Base-by-base conservation (phyloP, 2,797 vertebrate species). In the Sandelia bainsii region DNA sequence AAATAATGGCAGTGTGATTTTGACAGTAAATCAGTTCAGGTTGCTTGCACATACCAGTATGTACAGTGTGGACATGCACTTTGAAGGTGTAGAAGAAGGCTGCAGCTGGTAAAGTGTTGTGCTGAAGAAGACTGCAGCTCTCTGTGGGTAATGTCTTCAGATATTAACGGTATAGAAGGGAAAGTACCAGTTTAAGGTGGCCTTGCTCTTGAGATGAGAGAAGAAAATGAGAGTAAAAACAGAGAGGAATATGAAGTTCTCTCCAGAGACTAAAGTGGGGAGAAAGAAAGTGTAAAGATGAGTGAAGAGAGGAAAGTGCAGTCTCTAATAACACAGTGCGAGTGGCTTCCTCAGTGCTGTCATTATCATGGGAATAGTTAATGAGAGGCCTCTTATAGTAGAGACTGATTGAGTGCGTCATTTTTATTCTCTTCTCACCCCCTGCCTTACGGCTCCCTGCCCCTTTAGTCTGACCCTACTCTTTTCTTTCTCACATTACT, bases 391-490 rank as follows among this genome's bases (percentile, higher is more conserved):
- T 81, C 78, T 84, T 53, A n/a, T 69, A 77, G 77, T 48, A 60
- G 44, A 76, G 67, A 54, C 80, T 71, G 82, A 86, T 81, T 81
- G 76, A 87, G 77, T 72, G 77, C 40, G 58, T 80, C 81, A 69
- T 83, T 82, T 58, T 69, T 61, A 54, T 70, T 77, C 70, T 81
- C 61, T 27, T 22, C 67, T 69, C 62, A 29, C 62, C 72, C 71
- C 39, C 39, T 16, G 25, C 61, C 53, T 61, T 7, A 12, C n/a
- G 10, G 64, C 64, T 46, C 34, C 20, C 9, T 42, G 29, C 23
- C 57, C 44, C 67, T 50, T 54, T 8, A 37, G 65, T 77, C 53
- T 62, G 66, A 79, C 80, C 72, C 46, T 32, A 6, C 77, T 72
- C 57, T 48, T 64, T 52, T 67, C 39, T 61, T 67, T 49, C 58